phyloP scores from a whole-genome alignment of 2,888 invertebrate species.

The Hecatera dysodea region DNA sequence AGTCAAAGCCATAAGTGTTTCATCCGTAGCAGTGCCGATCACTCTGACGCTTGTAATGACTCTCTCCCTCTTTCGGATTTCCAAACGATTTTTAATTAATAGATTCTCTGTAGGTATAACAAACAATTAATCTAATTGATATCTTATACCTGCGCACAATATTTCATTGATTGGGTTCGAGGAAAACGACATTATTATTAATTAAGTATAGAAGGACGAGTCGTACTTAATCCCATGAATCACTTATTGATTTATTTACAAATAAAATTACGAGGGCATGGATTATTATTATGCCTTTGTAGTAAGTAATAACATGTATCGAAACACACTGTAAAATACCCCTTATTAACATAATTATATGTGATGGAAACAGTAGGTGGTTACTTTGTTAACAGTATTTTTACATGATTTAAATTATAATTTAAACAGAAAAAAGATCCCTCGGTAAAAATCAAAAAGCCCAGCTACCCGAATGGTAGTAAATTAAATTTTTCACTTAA shows the following conservation, averaged over 20 bases:
- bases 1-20: slow-evolving; percentile 10
- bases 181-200: slow-evolving; percentile 39
- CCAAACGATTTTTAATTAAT: slow-evolving; percentile 12
- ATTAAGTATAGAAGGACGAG: slow-evolving; percentile 41
- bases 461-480: slow-evolving; percentile 61
- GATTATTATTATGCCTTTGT: slow-evolving; percentile 34
- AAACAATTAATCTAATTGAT: slow-evolving; percentile 38
- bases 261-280: slow-evolving; percentile 36
- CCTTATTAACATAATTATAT: background rate
- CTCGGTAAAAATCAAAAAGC: slow-evolving; percentile 22
- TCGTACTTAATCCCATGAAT: slow-evolving; percentile 39
- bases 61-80: background rate
- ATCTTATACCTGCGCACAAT: slow-evolving; percentile 35
- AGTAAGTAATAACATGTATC: slow-evolving; percentile 21
- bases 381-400: background rate
- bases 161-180: slow-evolving; percentile 35
- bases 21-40: slow-evolving; percentile 6
- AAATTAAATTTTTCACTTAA: slow-evolving; percentile 74
- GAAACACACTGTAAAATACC: slow-evolving; percentile 1
- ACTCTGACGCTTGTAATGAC: background rate
- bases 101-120: slow-evolving; percentile 1
- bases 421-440: slow-evolving; percentile 13
- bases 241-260: slow-evolving; percentile 48
- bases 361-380: background rate
- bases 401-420: slow-evolving; percentile 20